phyloP scores from a whole-genome alignment of 2,113 vertebrate species.

The Hydropotes inermis region DNA sequence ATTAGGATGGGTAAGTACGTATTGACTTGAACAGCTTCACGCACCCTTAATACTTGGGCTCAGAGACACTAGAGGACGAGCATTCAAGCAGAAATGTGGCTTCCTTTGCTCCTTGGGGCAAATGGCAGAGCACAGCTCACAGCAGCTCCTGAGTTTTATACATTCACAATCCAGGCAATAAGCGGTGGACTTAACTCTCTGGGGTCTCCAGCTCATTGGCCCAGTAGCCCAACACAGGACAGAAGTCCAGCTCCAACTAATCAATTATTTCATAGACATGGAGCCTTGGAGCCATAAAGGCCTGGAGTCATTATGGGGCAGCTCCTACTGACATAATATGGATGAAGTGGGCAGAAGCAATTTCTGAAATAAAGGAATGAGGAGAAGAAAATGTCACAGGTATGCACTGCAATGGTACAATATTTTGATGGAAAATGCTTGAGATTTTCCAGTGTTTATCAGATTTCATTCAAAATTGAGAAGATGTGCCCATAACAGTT shows the following conservation, averaged over 20 bases:
- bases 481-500: not conserved
- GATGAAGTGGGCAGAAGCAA: not conserved
- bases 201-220: not conserved
- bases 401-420: not conserved
- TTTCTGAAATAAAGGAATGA: not conserved
- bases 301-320: not conserved
- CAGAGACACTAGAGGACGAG: not conserved
- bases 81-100: not conserved
- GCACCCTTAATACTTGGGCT: not conserved
- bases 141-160: not conserved
- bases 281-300: not conserved
- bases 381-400: not conserved
- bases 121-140: not conserved
- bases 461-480: not conserved
- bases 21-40: not conserved
- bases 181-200: not conserved
- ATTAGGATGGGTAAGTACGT: not conserved
- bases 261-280: not conserved
- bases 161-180: not conserved
- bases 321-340: not conserved
- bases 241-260: not conserved
- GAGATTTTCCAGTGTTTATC: not conserved
- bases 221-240: no score
- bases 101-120: not conserved
- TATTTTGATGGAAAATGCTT: not conserved